phyloP scores from a whole-genome alignment of 2,888 invertebrate species.

The Pterostichus niger region DNA sequence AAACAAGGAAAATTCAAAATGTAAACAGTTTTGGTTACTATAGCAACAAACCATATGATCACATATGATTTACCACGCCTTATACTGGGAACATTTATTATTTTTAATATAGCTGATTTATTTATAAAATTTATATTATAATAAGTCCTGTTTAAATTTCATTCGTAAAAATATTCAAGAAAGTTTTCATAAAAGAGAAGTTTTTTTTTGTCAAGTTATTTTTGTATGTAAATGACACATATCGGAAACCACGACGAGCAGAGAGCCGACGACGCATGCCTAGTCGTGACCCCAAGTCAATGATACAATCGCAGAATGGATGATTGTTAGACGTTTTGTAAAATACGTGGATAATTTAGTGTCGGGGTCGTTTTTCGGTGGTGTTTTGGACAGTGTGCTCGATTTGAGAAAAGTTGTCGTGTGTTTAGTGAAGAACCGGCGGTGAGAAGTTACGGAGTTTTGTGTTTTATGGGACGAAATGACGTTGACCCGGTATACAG shows the following conservation, averaged over 20 bases:
- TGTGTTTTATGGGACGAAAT: constrained; percentile 69
- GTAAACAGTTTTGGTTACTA: constrained; percentile 69
- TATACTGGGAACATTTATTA: constrained; percentile 66
- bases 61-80: constrained; percentile 74
- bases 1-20: constrained; percentile 35
- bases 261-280: constrained; percentile 68
- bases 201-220: constrained; percentile 67
- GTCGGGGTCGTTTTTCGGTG: constrained; percentile 52
- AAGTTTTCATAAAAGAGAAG: constrained; percentile 15
- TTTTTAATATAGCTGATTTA: constrained; percentile 28
- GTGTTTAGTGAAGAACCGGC: constrained; percentile 48
- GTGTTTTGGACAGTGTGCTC: constrained; percentile 59
- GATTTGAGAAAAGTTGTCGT: constrained; percentile 38
- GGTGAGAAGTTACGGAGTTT: constrained; percentile 46
- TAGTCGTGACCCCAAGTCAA: constrained; percentile 69
- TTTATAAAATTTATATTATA: constrained; percentile 23
- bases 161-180: neutral
- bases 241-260: constrained; percentile 68
- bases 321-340: constrained; percentile 66
- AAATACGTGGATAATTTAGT: constrained; percentile 65
- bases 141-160: constrained; percentile 6
- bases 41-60: constrained; percentile 69
- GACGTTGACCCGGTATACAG: constrained; percentile 72
- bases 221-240: constrained; percentile 70
- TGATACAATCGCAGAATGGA: constrained; percentile 67